Evolutionary conservation across 2,888 invertebrate species (phyloP).

Genomic region (Calameuta pallipes): DNA sequence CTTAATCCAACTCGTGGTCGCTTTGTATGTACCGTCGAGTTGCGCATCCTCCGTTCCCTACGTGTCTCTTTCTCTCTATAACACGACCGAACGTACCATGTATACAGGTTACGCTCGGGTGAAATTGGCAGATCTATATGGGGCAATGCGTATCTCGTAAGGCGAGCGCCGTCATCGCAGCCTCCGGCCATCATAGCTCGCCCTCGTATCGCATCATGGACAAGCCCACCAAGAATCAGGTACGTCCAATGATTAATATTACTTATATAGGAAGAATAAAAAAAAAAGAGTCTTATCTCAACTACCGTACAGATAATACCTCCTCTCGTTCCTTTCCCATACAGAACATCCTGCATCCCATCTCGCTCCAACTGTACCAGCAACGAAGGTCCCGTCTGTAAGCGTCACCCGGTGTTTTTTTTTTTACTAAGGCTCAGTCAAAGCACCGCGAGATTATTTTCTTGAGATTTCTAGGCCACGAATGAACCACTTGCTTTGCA

Average conservation of each 20-base stretch:
- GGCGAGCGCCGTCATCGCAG: slow-evolving; percentile 71
- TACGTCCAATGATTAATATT: slow-evolving; percentile 20
- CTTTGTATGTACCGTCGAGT: neutral
- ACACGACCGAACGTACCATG: neutral
- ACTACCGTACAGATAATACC: neutral
- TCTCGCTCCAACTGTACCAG: neutral
- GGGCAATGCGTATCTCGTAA: slow-evolving; percentile 83
- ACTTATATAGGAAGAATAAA: neutral
- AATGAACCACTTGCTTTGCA: neutral
- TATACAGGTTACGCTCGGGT: slow-evolving; percentile 50
- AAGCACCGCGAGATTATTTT: neutral
- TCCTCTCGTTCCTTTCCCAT: neutral
- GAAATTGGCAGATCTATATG: slow-evolving; percentile 69
- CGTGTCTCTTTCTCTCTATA: neutral
- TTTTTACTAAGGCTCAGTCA: neutral
- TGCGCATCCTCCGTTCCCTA: neutral
- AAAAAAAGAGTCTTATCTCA: neutral
- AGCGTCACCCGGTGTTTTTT: neutral
- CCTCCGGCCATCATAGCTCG: slow-evolving; percentile 71
- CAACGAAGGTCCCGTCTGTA: neutral
- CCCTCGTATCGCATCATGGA: slow-evolving; percentile 68
- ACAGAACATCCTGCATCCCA: neutral
- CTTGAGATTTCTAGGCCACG: neutral
- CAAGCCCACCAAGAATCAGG: slow-evolving; percentile 61
- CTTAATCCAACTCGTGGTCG: neutral